Percentiles rank a stretch among this genome's conserved stretches.
phyloP scores from a whole-genome alignment of 2,113 vertebrate species.

The Passer montanus region DNA sequence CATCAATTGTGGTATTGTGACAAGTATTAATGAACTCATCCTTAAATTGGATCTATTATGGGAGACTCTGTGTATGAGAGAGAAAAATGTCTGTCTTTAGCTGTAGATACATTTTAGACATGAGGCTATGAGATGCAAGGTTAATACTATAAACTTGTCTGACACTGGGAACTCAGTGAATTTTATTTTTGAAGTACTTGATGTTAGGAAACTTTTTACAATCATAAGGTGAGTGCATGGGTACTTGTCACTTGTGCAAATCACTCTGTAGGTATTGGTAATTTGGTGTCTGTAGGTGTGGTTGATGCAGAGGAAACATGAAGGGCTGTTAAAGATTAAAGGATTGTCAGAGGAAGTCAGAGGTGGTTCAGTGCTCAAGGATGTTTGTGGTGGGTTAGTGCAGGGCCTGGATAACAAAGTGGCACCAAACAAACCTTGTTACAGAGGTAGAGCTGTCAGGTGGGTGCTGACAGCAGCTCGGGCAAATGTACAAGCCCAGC shows the following conservation, averaged over 20 bases:
- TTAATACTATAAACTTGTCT: background rate
- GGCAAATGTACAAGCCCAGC: fast-evolving
- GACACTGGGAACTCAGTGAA: background rate
- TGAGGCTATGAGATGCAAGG: background rate
- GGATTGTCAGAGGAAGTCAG: background rate
- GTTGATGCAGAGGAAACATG: background rate
- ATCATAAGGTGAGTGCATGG: background rate
- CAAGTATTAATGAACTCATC: conserved; percentile 13
- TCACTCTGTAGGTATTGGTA: background rate
- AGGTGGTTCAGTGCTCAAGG: background rate
- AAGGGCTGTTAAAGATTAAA: background rate
- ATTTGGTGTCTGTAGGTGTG: background rate
- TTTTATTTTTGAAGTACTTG: background rate
- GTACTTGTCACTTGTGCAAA: background rate
- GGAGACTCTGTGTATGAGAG: background rate
- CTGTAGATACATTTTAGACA: background rate
- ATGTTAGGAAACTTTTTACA: background rate
- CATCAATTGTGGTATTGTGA: background rate
- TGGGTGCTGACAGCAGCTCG: background rate
- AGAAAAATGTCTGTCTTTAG: background rate
- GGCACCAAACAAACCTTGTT: background rate
- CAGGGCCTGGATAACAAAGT: background rate
- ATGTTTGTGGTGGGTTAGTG: background rate
- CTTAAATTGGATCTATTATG: background rate
- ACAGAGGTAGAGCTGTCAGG: background rate